Percentiles rank a stretch among this genome's conserved stretches.
These are phyloP conservation scores for Stramonita haemastoma DNA, from an alignment of 2,888 invertebrate species.

Conservation along the genomic window DNA sequence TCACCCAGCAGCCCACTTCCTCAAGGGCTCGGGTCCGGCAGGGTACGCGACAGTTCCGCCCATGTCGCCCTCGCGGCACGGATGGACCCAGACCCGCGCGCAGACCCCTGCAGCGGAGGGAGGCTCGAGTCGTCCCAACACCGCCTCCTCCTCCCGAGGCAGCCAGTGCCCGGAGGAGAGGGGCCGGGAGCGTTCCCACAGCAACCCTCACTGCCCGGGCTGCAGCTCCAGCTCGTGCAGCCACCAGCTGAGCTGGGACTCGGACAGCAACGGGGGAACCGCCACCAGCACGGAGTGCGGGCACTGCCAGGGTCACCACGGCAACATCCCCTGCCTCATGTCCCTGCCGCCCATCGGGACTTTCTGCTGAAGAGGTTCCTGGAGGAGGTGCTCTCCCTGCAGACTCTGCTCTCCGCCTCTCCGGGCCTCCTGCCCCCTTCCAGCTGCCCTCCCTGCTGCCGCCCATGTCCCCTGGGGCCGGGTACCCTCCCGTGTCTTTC, in stretches of 20 bases:
- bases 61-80: background rate
- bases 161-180: background rate
- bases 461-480: background rate
- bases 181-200: background rate
- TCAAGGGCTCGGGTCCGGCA: background rate
- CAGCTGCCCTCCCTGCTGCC: background rate
- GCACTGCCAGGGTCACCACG: background rate
- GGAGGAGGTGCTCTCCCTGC: background rate
- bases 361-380: conserved; percentile 14
- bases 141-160: background rate
- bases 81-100: conserved; percentile 9
- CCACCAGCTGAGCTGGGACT: background rate
- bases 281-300: background rate
- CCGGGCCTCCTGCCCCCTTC: background rate
- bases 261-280: background rate
- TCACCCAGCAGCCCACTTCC: background rate
- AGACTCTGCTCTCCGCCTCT: background rate
- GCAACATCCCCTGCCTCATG: background rate
- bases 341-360: background rate
- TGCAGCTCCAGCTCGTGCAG: background rate
- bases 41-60: conserved; percentile 8
- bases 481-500: background rate
- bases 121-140: background rate
- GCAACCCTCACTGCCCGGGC: background rate
- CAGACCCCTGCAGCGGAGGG: background rate